Evolutionary conservation across 2,113 vertebrate species (phyloP).

Genomic region (Perca schrenkii): DNA sequence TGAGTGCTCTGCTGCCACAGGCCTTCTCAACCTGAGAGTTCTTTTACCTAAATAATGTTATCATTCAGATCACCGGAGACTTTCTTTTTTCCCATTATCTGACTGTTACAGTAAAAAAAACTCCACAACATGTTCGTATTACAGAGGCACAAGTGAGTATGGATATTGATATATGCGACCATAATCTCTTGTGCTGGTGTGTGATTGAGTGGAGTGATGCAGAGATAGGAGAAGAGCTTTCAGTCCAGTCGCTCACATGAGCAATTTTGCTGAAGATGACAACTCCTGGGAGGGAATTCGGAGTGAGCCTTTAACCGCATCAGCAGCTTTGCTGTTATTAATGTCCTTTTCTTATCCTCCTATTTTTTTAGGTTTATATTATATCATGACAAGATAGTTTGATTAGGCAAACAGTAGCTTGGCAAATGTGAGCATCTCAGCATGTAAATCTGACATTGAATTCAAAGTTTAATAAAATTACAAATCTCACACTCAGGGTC

Average conservation of each 20-base stretch:
- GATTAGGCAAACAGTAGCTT: not conserved
- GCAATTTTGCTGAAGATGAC: not conserved
- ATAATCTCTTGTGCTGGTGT: not conserved
- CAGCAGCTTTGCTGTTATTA: not conserved
- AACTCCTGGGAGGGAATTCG: conserved; percentile 3
- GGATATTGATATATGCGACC: not conserved
- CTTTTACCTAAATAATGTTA: not conserved
- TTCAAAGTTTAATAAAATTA: not conserved
- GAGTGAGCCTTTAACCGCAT: not conserved
- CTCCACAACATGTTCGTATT: not conserved
- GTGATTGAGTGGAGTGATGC: not conserved
- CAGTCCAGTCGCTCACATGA: not conserved
- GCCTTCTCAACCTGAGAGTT: not conserved
- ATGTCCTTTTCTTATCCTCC: not conserved
- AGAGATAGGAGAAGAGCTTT: conserved; percentile 15
- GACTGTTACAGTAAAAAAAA: not conserved
- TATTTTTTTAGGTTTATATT: not conserved
- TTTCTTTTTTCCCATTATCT: not conserved
- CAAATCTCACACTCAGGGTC: not conserved
- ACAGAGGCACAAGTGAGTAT: conserved; percentile 13
- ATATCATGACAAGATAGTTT: not conserved
- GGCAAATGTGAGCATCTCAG: not conserved
- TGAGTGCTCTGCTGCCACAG: not conserved
- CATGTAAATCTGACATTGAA: not conserved
- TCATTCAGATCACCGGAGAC: not conserved